Evolutionary conservation across 2,113 vertebrate genomes (phyloP).

Genomic region (Struthidea cinerea): DNA sequence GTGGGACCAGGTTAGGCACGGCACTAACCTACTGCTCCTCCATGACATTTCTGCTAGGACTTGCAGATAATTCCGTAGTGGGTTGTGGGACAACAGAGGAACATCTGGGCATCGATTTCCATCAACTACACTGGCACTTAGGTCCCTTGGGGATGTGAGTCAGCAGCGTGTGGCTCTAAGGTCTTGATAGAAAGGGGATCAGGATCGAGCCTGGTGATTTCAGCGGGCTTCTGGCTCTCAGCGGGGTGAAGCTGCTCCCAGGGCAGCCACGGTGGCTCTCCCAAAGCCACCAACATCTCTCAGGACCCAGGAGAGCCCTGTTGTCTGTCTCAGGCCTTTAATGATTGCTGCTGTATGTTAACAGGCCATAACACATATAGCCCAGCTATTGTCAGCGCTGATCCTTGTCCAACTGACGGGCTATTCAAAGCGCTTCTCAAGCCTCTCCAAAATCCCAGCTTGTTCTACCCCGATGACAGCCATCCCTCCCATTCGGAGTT

Average conservation of each 20-base stretch:
- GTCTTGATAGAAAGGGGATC: background rate
- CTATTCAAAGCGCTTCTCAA: constrained; percentile 53
- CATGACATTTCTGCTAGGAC: background rate
- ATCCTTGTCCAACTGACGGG: constrained; percentile 46
- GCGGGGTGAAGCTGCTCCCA: background rate
- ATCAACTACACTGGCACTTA: background rate
- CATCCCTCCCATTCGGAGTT: constrained; percentile 47
- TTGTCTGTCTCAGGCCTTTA: background rate
- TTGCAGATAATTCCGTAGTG: background rate
- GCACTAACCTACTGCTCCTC: background rate
- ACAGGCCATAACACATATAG: constrained; percentile 46
- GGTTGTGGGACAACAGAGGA: background rate
- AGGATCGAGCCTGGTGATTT: background rate
- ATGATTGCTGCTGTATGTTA: background rate
- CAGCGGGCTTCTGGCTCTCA: background rate
- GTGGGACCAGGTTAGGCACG: accelerated
- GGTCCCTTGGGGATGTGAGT: background rate
- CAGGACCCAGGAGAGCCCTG: background rate
- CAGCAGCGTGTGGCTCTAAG: background rate
- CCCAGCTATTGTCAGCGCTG: constrained; percentile 37
- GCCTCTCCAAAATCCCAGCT: constrained; percentile 48
- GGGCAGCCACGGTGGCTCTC: background rate
- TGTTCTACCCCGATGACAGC: constrained; percentile 30
- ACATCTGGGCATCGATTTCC: background rate
- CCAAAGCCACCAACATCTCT: background rate